Conservation (phyloP, 2,113 vertebrate genomes). For the Perca flavescens region DNA sequence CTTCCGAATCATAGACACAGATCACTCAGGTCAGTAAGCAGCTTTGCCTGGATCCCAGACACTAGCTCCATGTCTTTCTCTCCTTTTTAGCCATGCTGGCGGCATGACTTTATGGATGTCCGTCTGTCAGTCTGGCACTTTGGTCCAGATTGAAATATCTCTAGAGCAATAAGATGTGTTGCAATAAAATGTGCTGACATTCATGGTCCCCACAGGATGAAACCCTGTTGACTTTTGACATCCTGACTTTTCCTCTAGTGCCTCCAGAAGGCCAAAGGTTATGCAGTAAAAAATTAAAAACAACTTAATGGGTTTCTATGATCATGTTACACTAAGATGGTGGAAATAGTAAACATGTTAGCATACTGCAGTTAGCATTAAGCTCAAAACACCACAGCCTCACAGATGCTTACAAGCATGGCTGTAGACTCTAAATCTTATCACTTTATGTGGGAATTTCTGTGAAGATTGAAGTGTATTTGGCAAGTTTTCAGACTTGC, state of each 20-base stretch:
- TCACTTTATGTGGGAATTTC: too few species aligned
- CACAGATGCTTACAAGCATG: too few species aligned
- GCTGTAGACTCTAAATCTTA: too few species aligned
- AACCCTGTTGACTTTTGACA: neutral
- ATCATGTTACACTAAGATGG: neutral
- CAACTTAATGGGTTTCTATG: neutral
- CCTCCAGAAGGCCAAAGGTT: neutral
- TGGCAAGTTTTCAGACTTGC: too few species aligned
- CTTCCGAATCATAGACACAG: constrained; percentile 94
- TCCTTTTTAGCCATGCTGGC: neutral
- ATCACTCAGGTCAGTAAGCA: constrained; percentile 90
- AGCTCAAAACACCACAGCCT: too few species aligned
- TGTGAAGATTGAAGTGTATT: too few species aligned
- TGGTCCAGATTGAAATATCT: neutral
- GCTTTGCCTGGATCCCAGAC: neutral
- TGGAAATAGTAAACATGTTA: neutral
- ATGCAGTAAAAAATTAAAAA: too few species aligned
- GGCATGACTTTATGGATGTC: neutral
- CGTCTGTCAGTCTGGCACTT: neutral
- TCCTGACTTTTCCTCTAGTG: neutral
- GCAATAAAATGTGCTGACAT: neutral
- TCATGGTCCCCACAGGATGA: neutral
- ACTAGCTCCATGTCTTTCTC: neutral
- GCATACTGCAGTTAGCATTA: neutral
- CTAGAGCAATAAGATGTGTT: neutral